Evolutionary conservation across 53 echinoderm and acorn worm species (phyloP).

Genomic region (Stichopus horrens): DNA sequence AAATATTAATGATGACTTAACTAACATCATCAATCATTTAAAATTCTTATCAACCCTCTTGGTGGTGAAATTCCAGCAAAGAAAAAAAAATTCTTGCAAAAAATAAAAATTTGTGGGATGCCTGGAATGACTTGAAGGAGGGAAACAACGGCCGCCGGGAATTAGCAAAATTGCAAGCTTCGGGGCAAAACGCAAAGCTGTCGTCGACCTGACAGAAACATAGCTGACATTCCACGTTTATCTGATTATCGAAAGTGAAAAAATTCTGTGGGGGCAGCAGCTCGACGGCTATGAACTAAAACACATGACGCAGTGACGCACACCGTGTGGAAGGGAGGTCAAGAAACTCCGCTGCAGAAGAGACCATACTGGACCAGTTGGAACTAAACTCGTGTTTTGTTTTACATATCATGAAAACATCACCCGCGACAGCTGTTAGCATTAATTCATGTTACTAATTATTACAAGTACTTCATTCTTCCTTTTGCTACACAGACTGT

Average conservation of each 20-base stretch:
- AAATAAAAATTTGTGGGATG: constrained; percentile 1
- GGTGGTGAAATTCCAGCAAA: neutral
- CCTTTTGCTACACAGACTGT: too few species aligned
- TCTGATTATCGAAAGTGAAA: constrained; percentile 25
- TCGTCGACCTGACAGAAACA: neutral
- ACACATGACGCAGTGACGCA: too few species aligned
- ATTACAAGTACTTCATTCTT: too few species aligned
- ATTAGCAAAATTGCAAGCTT: constrained; percentile 18
- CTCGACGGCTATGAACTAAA: too few species aligned
- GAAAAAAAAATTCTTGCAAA: neutral
- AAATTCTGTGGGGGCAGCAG: neutral
- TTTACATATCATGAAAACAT: too few species aligned
- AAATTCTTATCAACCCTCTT: neutral
- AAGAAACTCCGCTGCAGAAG: too few species aligned
- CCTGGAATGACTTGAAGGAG: neutral
- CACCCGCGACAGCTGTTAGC: too few species aligned
- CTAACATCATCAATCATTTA: neutral
- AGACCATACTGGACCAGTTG: too few species aligned
- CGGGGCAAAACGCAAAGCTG: neutral
- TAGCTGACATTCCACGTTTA: constrained; percentile 17
- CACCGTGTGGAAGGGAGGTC: too few species aligned
- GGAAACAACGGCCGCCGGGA: neutral
- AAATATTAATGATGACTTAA: neutral
- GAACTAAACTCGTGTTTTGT: too few species aligned
- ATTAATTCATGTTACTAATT: too few species aligned